Evolutionary conservation across 2,888 invertebrate genomes (phyloP), one percentile per base, ranked within the genome.

Genomic region (Reticulitermes lucifugus): DNA sequence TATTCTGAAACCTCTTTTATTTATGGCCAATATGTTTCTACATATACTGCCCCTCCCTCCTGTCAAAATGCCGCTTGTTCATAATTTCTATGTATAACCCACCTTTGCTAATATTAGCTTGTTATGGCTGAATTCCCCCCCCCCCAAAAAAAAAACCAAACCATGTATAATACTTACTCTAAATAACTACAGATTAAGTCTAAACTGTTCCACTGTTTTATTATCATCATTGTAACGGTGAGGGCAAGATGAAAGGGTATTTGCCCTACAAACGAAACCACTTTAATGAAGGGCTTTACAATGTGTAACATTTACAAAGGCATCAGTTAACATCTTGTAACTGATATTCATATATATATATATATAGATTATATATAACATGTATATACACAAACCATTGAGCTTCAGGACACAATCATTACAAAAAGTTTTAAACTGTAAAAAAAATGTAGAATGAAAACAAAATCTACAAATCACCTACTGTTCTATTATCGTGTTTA

Each of bases 291-390:
- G 21, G 41, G 73, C n/a, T 73, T 46, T 22, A 65, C 22, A 70
- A 81, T 81, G 81, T 84, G 75, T 79, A 84, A 84, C 79, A 84
- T 84, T 77, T 84, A 84, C 84, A 84, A 84, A 84, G 77, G 84
- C 84, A 84, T 77, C 77, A 75, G 77, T 59, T 84, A 41, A 51
- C 55, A 29, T 81, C 75, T 41, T 18, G 29, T 55, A 79, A 84
- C 79, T 70, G 22, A 77, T 80, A 65, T 55, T 43, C 41, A 55
- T 84, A 65, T 25, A 79, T 79, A 65, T 46, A 46, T 84, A 71
- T 83, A 51, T 75, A 75, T 73, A 65, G 46, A 35, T 46, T 55
- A 80, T 77, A 75, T 65, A 84, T 79, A 84, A 84, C 46, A 41
- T 83, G 12, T 79, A 79, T 79, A 79, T 84, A 84, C 73, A 83